Evolutionary conservation across 2,113 vertebrate genomes (phyloP).

Genomic region (Opisthocomus hoazin): DNA sequence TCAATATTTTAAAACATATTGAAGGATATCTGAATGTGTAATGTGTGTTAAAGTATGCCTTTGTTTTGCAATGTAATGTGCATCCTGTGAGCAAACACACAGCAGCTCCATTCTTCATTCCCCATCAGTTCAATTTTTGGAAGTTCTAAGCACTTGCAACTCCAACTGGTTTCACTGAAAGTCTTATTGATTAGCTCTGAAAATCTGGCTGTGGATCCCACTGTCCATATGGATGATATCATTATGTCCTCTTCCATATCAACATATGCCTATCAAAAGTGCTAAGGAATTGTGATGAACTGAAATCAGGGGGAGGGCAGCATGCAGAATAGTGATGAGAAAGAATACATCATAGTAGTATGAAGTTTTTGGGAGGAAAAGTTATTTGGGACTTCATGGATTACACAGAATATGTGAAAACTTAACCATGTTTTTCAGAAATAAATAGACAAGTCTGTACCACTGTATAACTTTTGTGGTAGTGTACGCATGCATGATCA

Average conservation of each 20-base stretch:
- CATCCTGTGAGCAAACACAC: not conserved
- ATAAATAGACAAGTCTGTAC: not conserved
- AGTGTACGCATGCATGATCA: not conserved
- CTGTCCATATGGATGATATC: slow-evolving; percentile 16
- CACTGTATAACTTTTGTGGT: not conserved
- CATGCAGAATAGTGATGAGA: not conserved
- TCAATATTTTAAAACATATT: not conserved
- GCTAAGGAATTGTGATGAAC: not conserved
- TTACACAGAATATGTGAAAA: not conserved
- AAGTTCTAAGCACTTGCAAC: not conserved
- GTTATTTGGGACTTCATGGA: not conserved
- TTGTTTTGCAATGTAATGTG: not conserved
- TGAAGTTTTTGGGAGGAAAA: not conserved
- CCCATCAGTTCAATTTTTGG: not conserved
- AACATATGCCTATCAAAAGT: slow-evolving; percentile 29
- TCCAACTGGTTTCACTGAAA: not conserved
- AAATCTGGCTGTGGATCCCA: not conserved
- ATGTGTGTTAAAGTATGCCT: not conserved
- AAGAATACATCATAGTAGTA: not conserved
- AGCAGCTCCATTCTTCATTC: not conserved
- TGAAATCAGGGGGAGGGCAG: not conserved
- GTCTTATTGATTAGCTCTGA: slow-evolving; percentile 20
- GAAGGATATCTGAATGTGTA: not conserved
- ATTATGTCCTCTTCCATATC: not conserved
- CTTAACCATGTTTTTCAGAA: not conserved